These are phyloP conservation scores for Fabriciana adippe DNA, from an alignment of 2,888 invertebrate species.

Conservation along the genomic window DNA sequence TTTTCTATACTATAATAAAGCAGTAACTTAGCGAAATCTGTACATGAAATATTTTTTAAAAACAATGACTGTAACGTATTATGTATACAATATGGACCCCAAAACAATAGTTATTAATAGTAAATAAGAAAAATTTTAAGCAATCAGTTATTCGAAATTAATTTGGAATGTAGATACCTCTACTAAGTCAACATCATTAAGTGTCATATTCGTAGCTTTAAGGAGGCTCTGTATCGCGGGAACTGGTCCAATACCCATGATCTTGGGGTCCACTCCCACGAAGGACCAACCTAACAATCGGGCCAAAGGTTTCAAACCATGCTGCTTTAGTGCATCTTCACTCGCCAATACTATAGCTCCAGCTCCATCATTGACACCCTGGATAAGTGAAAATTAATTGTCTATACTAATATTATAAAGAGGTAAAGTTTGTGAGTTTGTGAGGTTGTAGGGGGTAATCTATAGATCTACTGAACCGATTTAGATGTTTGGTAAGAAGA, in stretches of 20 bases:
- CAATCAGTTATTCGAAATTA: not conserved
- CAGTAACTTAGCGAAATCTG: too few relatives aligned
- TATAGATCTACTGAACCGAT: too few relatives aligned
- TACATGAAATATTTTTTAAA: too few relatives aligned
- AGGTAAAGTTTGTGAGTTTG: too few relatives aligned
- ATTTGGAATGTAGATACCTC: constrained; percentile 83
- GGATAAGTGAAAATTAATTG: constrained; percentile 15
- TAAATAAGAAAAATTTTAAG: not conserved
- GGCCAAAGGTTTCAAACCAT: constrained; percentile 92
- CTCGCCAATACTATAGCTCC: constrained; percentile 94
- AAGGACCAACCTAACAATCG: constrained; percentile 94
- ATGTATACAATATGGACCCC: too few relatives aligned
- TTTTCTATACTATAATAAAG: too few relatives aligned
- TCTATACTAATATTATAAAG: too few relatives aligned
- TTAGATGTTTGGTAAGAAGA: too few relatives aligned
- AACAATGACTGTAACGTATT: too few relatives aligned
- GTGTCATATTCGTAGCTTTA: constrained; percentile 87
- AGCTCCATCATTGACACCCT: constrained; percentile 99
- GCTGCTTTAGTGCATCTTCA: constrained; percentile 90
- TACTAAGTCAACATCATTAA: constrained; percentile 95
- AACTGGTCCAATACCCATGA: constrained; percentile 99
- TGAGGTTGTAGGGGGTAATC: too few relatives aligned
- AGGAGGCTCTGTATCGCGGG: constrained; percentile 95
- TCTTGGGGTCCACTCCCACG: constrained; percentile 97
- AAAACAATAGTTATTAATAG: too few relatives aligned